A percentile compares a stretch with the other conserved stretches of the same genome.
Conservation (phyloP, 2,888 invertebrate genomes). For the Ichneumoninae sp. region DNA sequence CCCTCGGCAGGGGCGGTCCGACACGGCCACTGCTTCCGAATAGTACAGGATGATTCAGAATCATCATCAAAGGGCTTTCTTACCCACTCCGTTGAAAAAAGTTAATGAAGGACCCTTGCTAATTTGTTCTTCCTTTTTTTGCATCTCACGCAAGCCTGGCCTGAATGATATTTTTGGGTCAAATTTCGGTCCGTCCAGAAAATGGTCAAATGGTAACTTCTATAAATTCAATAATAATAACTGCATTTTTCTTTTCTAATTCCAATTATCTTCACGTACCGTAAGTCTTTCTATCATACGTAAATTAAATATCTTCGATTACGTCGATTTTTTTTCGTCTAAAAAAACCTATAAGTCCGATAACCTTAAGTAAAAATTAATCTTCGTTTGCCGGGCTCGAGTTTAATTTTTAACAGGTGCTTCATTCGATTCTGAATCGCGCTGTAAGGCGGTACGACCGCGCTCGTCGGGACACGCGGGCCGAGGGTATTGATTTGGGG, state of each 20-base stretch:
- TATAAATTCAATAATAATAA: not conserved
- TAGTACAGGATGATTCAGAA: slow-evolving; percentile 45
- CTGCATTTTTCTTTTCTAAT: not conserved
- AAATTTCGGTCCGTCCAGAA: not conserved
- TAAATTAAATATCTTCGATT: too few relatives aligned
- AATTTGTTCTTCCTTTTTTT: not conserved
- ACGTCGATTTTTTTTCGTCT: too few relatives aligned
- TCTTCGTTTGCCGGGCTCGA: not conserved
- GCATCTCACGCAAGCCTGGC: not conserved
- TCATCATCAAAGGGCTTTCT: slow-evolving; percentile 6
- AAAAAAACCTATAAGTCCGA: too few relatives aligned
- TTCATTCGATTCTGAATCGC: slow-evolving; percentile 34
- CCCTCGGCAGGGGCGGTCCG: not conserved
- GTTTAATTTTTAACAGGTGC: not conserved
- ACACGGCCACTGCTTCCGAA: slow-evolving; percentile 16
- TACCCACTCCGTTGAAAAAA: not conserved
- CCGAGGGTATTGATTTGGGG: slow-evolving; percentile 75
- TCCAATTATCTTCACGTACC: not conserved
- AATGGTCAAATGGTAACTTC: not conserved
- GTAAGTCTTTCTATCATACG: too few relatives aligned
- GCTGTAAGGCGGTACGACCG: slow-evolving; percentile 34
- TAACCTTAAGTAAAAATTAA: too few relatives aligned
- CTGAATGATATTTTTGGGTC: not conserved
- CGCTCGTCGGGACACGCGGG: slow-evolving; percentile 44
- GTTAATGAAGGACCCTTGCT: not conserved